Base-by-base conservation (phyloP, 2,113 vertebrate species). In the Cyphomyrus plagiostoma region DNA sequence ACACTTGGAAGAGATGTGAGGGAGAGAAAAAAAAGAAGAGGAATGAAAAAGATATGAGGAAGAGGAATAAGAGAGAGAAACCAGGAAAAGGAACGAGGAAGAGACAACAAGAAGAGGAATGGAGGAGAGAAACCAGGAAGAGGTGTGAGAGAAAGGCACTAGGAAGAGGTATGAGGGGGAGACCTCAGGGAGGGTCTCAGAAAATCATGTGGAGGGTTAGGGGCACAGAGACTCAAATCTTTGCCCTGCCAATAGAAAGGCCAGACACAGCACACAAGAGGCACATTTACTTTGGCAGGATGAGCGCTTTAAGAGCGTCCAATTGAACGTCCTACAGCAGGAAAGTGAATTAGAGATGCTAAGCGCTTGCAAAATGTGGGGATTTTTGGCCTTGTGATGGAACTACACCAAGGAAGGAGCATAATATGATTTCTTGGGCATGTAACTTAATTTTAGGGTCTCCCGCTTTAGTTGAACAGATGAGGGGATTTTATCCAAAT, bases 341-440 rank as follows among this genome's bases (percentile, higher is more conserved):
- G 46, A 53, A 87, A 87, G 53, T 87, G 49, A 87, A 56, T 87
- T 87, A 56, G 56, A 87, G 50, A 87, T 39, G 19, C 85, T 53
- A 53, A 56, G 50, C 50, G 17, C 13, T 87, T 50, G 15, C 48
- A 35, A 87, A 87, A 53, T 87, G 85, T 87, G 85, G 49, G 85
- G 85, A 87, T 53, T 87, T 86, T 87, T 87, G 85, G 30, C 85
- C 50, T 21, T 53, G 13, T 42, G 50, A 87, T 87, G 26, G 23
- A 87, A 87, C 26, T 56, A 56, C 50, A 30, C 49, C 50, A 53
- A 39, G 50, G 85, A 56, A 87, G 50, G 2, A 56, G 23, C 85
- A 30, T 87, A 87, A 87, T 53, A 87, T 35, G 85, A 87, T 87
- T 87, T 87, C 85, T 56, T 87, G 85, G 39, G n/a, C 50, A 53